Evolutionary conservation across 2,113 vertebrate species (phyloP).

Genomic region (Otocyon megalotis): DNA sequence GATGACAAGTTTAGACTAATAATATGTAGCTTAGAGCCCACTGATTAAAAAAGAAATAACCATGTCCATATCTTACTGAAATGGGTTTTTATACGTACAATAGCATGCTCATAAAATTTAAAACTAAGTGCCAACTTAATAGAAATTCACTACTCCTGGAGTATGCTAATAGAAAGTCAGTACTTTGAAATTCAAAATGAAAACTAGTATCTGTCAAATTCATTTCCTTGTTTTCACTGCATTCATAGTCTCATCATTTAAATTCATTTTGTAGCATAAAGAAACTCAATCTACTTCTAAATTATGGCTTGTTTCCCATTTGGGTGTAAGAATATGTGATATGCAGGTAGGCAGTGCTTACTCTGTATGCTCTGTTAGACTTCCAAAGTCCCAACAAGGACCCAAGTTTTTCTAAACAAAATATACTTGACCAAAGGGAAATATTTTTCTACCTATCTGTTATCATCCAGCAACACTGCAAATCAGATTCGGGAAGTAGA

Average conservation of each 20-base stretch:
- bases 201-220: slow-evolving; percentile 39
- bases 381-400: background rate
- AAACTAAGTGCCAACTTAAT: slow-evolving; percentile 48
- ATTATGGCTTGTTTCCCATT: background rate
- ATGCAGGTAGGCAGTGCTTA: background rate
- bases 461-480: background rate
- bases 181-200: slow-evolving; percentile 61
- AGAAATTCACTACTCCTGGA: slow-evolving; percentile 46
- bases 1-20: background rate
- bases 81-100: slow-evolving; percentile 45
- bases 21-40: background rate
- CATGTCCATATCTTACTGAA: background rate
- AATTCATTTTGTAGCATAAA: slow-evolving; percentile 29
- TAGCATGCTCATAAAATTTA: slow-evolving; percentile 48
- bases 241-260: slow-evolving; percentile 11
- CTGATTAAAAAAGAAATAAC: slow-evolving; percentile 59
- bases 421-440: background rate
- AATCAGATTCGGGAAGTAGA: background rate
- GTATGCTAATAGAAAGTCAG: slow-evolving; percentile 42
- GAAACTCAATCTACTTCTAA: background rate
- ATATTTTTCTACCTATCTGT: background rate
- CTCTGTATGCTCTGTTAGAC: background rate
- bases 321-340: background rate
- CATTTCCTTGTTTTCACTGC: background rate
- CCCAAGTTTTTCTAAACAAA: background rate